These are phyloP conservation scores for Sigmodon hispidus DNA, from an alignment of 2,113 vertebrate species.

Conservation along the genomic window DNA sequence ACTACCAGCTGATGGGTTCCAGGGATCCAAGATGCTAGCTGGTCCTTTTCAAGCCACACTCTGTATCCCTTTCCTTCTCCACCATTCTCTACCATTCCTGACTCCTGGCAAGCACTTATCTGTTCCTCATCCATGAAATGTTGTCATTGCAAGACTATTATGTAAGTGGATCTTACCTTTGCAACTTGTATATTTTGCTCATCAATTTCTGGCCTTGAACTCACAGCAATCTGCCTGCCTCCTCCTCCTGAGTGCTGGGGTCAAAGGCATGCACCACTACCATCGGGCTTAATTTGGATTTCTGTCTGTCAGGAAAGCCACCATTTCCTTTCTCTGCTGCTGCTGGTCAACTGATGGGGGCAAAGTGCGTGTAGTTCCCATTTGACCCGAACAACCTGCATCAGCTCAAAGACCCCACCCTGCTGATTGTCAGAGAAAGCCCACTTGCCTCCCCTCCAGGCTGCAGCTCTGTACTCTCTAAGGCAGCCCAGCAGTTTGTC, in stretches of 20 bases:
- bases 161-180: background rate
- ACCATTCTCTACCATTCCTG: background rate
- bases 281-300: background rate
- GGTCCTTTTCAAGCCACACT: background rate
- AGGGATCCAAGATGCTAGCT: background rate
- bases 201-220: background rate
- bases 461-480: no score
- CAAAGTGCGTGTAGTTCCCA: background rate
- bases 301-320: background rate
- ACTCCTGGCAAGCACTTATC: background rate
- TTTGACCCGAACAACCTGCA: background rate
- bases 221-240: background rate
- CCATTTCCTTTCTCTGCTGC: background rate
- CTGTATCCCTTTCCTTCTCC: background rate
- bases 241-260: background rate
- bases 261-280: background rate
- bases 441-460: background rate
- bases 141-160: slow-evolving; percentile 30
- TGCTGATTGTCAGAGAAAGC: background rate
- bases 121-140: background rate
- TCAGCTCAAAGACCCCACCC: background rate
- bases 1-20: background rate
- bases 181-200: slow-evolving; percentile 1
- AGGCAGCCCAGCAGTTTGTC: background rate
- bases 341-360: background rate